Conservation (phyloP, 2,797 vertebrate species). For the Pseudopleuronectes americanus region DNA sequence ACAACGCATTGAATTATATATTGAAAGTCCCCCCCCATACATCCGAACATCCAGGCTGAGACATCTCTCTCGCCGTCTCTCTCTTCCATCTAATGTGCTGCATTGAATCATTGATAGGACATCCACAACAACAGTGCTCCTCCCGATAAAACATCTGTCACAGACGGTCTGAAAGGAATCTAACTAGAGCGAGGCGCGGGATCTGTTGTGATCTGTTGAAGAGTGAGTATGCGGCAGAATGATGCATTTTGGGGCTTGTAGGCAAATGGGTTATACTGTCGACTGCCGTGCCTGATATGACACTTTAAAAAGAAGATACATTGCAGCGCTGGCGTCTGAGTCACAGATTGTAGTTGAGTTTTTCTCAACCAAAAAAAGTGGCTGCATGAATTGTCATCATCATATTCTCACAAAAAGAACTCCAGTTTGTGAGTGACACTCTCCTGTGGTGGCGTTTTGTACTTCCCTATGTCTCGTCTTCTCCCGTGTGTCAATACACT, state of each 20-base stretch:
- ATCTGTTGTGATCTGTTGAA: conserved; percentile 55
- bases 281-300: conserved; percentile 8
- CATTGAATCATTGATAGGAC: conserved; percentile 86
- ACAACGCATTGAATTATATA: conserved; percentile 83
- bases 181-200: conserved; percentile 38
- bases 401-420: conserved; percentile 9
- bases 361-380: background rate
- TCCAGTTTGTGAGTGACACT: background rate
- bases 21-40: conserved; percentile 63
- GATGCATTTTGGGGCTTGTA: conserved; percentile 26
- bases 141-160: conserved; percentile 82
- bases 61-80: conserved; percentile 72
- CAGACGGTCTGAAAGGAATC: conserved; percentile 62
- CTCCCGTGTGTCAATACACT: conserved; percentile 22
- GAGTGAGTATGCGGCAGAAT: conserved; percentile 32
- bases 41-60: conserved; percentile 67
- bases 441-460: background rate
- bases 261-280: conserved; percentile 11
- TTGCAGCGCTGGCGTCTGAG: too few species aligned
- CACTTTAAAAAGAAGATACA: background rate
- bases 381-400: background rate
- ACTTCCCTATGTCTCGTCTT: conserved; percentile 1
- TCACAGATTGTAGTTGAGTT: too few species aligned
- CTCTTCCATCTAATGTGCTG: conserved; percentile 74
- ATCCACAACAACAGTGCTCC: conserved; percentile 78